Evolutionary conservation across 92 coral and sea anemone genomes (phyloP).

Genomic region (Paragorgia papillata): DNA sequence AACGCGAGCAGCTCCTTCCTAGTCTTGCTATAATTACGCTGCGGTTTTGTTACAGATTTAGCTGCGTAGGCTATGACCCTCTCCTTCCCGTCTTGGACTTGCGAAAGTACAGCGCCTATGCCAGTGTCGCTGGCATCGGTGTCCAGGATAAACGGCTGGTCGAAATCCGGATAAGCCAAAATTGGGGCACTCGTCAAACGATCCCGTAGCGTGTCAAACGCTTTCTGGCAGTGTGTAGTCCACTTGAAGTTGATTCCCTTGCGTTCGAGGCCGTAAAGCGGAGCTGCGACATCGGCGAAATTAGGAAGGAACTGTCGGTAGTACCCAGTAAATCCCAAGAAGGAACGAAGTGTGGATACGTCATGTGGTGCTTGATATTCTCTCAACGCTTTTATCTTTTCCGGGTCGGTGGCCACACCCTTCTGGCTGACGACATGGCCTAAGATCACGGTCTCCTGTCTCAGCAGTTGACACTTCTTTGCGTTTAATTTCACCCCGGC

Average conservation of each 20-base stretch:
- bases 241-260: slow-evolving; percentile 33
- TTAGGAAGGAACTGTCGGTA: slow-evolving; percentile 46
- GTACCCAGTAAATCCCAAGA: slow-evolving; percentile 47
- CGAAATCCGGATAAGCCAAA: not conserved
- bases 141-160: not conserved
- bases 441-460: no score
- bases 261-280: slow-evolving; percentile 42
- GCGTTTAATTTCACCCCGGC: slow-evolving; percentile 57
- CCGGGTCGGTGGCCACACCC: slow-evolving; percentile 52
- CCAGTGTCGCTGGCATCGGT: slow-evolving; percentile 31
- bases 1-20: slow-evolving; percentile 11
- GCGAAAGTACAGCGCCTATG: slow-evolving; percentile 31
- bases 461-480: slow-evolving; percentile 42
- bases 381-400: slow-evolving; percentile 29
- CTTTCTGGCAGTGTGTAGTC: slow-evolving; percentile 23
- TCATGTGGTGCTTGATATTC: slow-evolving; percentile 34
- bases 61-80: not conserved
- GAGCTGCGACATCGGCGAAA: slow-evolving; percentile 39
- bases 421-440: slow-evolving; percentile 19
- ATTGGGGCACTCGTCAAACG: slow-evolving; percentile 5
- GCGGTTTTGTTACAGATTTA: not conserved
- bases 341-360: slow-evolving; percentile 32
- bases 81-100: slow-evolving; percentile 31
- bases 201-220: slow-evolving; percentile 23
- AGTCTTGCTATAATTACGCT: not conserved